Base-by-base conservation (phyloP, 2,797 vertebrate genomes). In the Anolis apletophallus region DNA sequence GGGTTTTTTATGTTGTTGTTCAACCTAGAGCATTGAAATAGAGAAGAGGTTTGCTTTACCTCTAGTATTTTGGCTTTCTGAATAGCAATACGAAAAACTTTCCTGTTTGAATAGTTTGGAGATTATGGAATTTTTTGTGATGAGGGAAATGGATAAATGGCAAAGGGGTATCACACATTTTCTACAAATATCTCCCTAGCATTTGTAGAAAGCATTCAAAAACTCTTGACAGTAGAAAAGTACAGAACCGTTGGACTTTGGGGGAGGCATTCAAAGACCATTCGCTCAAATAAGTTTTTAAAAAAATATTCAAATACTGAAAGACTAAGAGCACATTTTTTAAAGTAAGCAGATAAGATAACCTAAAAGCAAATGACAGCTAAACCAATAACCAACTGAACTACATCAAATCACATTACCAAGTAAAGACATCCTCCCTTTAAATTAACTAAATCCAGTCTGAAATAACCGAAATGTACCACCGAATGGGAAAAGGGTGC, bases 391-490 rank as follows among this genome's bases (percentile, higher is more conserved):
- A 36, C 34, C 16, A 72, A 36, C 2, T 40, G 32, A 76, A 14
- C 16, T 10, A 52, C 55, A 55, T 17, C 54, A 57, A 59, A 32
- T 50, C 52, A 36, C 23, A 29, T 40, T n/a, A 73, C 16, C 54
- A 59, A 16, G 12, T 11, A 23, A 74, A 74, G 34, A 17, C 34
- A 29, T 46, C 69, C 17, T 46, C 69, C 26, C 16, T 40, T 46
- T 83, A 83, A 73, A 26, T 8, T 1, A 69, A 59, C 72, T 17
- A 57, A 5, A 72, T 73, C 69, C 10, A 50, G 81, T 74, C 71
- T 83, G 59, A 83, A 83, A 74, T 83, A 61, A 40, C 16, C 36
- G 57, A 83, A 55, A 16, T 36, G 54, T 34, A 19, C 68, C 69
- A 59, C 32, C n/a, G 69, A 73, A 54, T 68, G 11, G 46, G 55